Percentiles rank a stretch among this genome's conserved stretches.
These are phyloP conservation scores for Eledona agricola DNA, from an alignment of 2,888 invertebrate genomes.

Conservation along the genomic window DNA sequence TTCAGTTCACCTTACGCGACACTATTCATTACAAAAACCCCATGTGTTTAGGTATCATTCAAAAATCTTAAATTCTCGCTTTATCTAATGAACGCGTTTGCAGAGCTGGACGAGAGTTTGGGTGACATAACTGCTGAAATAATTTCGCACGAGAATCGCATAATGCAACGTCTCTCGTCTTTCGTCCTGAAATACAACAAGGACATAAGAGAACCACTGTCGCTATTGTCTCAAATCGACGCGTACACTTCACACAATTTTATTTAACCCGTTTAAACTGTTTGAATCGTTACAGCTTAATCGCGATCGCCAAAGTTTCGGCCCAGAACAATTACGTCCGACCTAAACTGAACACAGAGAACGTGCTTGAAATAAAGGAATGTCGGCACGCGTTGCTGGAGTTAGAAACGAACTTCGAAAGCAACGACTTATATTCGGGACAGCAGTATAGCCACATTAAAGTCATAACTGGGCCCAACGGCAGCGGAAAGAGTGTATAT, in stretches of 20 bases:
- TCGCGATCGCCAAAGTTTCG: conserved; percentile 59
- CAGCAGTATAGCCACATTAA: conserved; percentile 69
- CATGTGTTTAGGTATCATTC: conserved; percentile 56
- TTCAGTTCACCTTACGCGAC: conserved; percentile 57
- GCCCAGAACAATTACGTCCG: conserved; percentile 56
- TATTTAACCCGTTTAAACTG: no score
- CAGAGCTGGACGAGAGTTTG: conserved; percentile 78
- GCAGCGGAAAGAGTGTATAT: conserved; percentile 92
- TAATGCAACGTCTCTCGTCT: conserved; percentile 66
- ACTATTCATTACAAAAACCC: conserved; percentile 60
- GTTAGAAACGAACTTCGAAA: conserved; percentile 71
- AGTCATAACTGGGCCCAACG: conserved; percentile 89
- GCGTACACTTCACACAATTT: conserved; percentile 49
- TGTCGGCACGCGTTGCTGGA: conserved; percentile 83
- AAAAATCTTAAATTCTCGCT: no score
- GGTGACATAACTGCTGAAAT: conserved; percentile 85
- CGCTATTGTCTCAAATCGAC: conserved; percentile 55
- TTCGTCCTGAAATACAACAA: conserved; percentile 56
- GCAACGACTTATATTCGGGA: conserved; percentile 76
- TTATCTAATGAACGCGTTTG: conserved; percentile 34
- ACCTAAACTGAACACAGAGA: conserved; percentile 57
- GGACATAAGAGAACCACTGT: conserved; percentile 56
- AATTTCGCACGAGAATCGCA: conserved; percentile 79
- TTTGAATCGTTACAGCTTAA: conserved; percentile 58
- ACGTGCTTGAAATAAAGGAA: conserved; percentile 55